phyloP scores from a whole-genome alignment of 1,140 invertebrate species.

The Pseudoatta argentina region DNA sequence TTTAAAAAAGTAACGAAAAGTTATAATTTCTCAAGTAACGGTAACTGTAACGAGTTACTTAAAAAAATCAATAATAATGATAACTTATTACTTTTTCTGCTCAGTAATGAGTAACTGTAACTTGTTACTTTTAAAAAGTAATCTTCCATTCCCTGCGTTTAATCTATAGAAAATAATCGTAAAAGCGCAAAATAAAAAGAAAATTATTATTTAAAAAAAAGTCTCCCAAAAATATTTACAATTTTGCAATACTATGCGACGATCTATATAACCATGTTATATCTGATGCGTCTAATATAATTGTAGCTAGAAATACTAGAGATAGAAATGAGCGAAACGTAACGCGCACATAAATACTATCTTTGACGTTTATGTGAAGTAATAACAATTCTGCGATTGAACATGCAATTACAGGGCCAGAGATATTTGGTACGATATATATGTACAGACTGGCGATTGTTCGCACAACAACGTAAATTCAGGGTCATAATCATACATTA shows the following conservation, averaged over 20 bases:
- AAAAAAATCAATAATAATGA: too few species aligned
- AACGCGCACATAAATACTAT: conserved; percentile 23
- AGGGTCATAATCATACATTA: conserved; percentile 24
- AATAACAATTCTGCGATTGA: conserved; percentile 40
- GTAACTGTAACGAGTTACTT: too few species aligned
- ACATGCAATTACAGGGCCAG: conserved; percentile 53
- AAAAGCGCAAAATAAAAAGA: not conserved
- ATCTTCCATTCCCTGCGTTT: not conserved
- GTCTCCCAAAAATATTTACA: not conserved
- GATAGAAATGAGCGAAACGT: conserved; percentile 32
- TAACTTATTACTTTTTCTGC: too few species aligned
- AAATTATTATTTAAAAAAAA: not conserved
- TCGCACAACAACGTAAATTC: conserved; percentile 29
- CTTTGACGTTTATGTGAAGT: conserved; percentile 24
- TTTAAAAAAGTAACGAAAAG: too few species aligned
- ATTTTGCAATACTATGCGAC: not conserved
- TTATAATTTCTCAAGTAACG: too few species aligned
- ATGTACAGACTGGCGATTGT: conserved; percentile 23
- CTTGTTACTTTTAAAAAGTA: too few species aligned
- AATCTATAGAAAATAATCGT: not conserved
- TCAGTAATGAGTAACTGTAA: too few species aligned
- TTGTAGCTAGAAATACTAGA: conserved; percentile 17
- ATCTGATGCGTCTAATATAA: not conserved
- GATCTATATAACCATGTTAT: conserved; percentile 13
- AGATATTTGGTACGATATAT: conserved; percentile 40